phyloP scores from a whole-genome alignment of 2,888 invertebrate genomes.

The Lordiphosa andalusiaca region DNA sequence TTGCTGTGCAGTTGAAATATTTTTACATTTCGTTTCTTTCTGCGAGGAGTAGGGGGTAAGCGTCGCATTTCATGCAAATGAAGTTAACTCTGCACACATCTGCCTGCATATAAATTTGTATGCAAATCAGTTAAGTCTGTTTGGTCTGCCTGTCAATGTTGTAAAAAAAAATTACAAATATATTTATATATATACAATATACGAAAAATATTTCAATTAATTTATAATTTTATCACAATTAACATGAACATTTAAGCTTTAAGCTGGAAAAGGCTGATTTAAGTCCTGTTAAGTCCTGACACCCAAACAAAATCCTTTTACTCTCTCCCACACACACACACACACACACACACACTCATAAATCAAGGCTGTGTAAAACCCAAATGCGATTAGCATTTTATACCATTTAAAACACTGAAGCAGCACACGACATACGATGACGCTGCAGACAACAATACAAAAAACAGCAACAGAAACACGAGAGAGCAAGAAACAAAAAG shows the following conservation, averaged over 20 bases:
- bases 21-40: slow-evolving; percentile 4
- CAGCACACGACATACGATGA: slow-evolving; percentile 22
- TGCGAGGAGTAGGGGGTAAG: slow-evolving; percentile 5
- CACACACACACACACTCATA: slow-evolving; percentile 20
- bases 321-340: slow-evolving; percentile 9
- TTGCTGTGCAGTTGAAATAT: slow-evolving; percentile 12
- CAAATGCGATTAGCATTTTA: slow-evolving; percentile 70
- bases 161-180: slow-evolving; percentile 11
- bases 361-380: slow-evolving; percentile 39
- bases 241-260: slow-evolving; percentile 43
- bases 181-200: too few species aligned
- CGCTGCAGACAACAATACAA: slow-evolving; percentile 31
- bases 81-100: slow-evolving; percentile 41
- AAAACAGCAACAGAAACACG: slow-evolving; percentile 22
- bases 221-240: slow-evolving; percentile 52
- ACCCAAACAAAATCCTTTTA: slow-evolving; percentile 18
- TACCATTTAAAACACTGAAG: slow-evolving; percentile 54
- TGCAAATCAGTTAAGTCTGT: slow-evolving; percentile 52
- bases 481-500: slow-evolving; percentile 18
- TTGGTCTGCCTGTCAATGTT: slow-evolving; percentile 27
- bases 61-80: slow-evolving; percentile 65
- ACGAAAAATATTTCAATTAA: slow-evolving; percentile 1
- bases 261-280: slow-evolving; percentile 1
- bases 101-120: slow-evolving; percentile 34
- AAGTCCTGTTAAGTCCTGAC: slow-evolving; percentile 16